phyloP scores from a whole-genome alignment of 2,888 invertebrate species.

The Cheilosia vernalis region DNA sequence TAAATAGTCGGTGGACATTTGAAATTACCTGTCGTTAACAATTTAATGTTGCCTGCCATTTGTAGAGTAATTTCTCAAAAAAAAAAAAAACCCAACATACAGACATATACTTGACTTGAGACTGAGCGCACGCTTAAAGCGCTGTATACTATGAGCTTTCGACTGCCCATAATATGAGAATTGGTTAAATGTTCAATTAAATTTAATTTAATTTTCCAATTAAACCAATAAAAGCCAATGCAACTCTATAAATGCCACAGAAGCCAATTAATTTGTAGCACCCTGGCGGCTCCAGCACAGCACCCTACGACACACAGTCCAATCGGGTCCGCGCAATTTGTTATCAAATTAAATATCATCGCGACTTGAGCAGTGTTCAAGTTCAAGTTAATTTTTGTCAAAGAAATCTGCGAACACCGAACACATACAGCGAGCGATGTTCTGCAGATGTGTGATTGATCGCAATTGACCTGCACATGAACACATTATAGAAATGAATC shows the following conservation, averaged over 20 bases:
- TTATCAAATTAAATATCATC: slow-evolving; percentile 55
- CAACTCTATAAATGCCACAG: slow-evolving; percentile 59
- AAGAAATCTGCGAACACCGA: background rate
- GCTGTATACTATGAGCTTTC: slow-evolving; percentile 3
- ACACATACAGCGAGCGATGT: background rate
- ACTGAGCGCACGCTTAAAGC: background rate
- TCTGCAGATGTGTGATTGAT: slow-evolving; percentile 49
- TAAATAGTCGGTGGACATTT: slow-evolving; percentile 57
- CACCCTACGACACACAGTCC: background rate
- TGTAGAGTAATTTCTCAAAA: background rate
- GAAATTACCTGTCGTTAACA: slow-evolving; percentile 64
- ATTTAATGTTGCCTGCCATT: slow-evolving; percentile 49
- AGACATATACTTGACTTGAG: background rate
- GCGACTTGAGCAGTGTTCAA: slow-evolving; percentile 20
- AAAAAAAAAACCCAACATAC: background rate
- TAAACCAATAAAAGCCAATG: slow-evolving; percentile 69
- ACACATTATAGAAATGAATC: slow-evolving; percentile 46
- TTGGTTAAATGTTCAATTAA: slow-evolving; percentile 64
- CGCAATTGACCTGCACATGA: slow-evolving; percentile 63
- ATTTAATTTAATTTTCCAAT: slow-evolving; percentile 72
- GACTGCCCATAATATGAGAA: background rate
- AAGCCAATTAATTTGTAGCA: slow-evolving; percentile 57
- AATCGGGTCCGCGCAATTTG: background rate
- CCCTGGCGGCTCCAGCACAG: slow-evolving; percentile 5
- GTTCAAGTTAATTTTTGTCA: slow-evolving; percentile 10